phyloP scores from a whole-genome alignment of 2,113 vertebrate genomes.

The Thalassarche chlororhynchos region DNA sequence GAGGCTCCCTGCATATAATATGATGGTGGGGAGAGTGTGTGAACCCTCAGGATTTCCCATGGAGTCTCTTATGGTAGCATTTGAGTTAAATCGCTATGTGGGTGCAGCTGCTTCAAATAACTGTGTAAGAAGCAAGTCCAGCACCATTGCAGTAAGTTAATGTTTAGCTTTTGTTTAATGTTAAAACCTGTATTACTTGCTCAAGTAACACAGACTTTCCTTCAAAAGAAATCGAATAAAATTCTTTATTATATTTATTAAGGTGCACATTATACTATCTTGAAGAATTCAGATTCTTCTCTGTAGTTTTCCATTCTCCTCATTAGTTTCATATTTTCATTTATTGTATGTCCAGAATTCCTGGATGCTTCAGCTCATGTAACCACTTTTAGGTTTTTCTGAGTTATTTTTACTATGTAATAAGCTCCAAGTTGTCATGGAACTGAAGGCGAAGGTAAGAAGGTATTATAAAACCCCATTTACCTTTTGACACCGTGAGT shows the following conservation, averaged over 20 bases:
- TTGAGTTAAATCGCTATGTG: neutral
- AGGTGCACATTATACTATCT: neutral
- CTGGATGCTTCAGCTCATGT: neutral
- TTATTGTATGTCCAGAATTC: neutral
- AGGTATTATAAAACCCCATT: neutral
- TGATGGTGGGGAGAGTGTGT: neutral
- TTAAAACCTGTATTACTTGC: neutral
- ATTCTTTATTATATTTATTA: neutral
- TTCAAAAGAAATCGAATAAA: neutral
- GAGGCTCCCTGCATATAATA: neutral
- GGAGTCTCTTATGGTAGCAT: neutral
- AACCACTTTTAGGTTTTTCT: neutral
- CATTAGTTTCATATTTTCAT: neutral
- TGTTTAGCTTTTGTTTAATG: neutral
- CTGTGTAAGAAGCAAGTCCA: neutral
- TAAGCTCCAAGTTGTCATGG: neutral
- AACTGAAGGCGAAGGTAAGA: neutral
- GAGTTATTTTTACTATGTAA: neutral
- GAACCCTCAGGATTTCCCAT: neutral
- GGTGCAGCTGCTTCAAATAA: neutral
- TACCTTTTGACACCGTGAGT: neutral
- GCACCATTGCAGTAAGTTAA: neutral
- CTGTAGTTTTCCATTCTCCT: neutral
- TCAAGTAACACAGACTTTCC: neutral
- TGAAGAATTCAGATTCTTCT: neutral